Evolutionary conservation across 1,140 invertebrate genomes (phyloP).

Genomic region (Philotrypesis tridentata): DNA sequence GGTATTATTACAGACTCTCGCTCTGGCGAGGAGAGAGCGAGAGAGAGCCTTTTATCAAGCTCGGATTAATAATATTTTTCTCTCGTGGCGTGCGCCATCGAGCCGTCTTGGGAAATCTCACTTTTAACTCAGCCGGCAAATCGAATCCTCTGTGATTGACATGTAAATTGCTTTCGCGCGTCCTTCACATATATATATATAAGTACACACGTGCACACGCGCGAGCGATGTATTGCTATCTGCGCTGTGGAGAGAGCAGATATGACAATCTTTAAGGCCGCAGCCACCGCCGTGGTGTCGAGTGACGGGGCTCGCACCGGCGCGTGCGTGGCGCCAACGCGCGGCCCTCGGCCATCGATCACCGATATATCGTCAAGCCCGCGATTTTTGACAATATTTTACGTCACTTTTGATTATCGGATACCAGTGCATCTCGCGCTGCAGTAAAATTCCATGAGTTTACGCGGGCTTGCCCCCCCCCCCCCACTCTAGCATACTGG

Average conservation of each 20-base stretch:
- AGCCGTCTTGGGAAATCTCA: conserved; percentile 37
- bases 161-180: conserved; percentile 37
- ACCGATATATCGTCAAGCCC: not conserved
- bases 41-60: conserved; percentile 9
- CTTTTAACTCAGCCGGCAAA: conserved; percentile 20
- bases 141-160: conserved; percentile 42
- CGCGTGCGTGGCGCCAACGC: no score
- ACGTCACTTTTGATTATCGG: not conserved
- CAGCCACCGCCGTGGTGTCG: no score
- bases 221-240: not conserved
- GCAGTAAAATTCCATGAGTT: not conserved
- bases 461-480: no score
- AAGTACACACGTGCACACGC: no score
- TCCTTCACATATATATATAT: not conserved
- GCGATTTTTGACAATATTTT: not conserved
- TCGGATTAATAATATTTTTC: conserved; percentile 30
- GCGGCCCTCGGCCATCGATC: conserved; percentile 12
- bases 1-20: not conserved
- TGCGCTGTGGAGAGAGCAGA: not conserved
- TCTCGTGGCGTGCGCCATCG: not conserved
- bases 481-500: no score
- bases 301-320: not conserved
- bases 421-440: not conserved
- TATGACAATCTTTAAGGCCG: not conserved
- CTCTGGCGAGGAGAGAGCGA: no score